These are phyloP conservation scores for Balanococcus diminutus DNA, from an alignment of 2,888 invertebrate genomes.

Conservation along the genomic window DNA sequence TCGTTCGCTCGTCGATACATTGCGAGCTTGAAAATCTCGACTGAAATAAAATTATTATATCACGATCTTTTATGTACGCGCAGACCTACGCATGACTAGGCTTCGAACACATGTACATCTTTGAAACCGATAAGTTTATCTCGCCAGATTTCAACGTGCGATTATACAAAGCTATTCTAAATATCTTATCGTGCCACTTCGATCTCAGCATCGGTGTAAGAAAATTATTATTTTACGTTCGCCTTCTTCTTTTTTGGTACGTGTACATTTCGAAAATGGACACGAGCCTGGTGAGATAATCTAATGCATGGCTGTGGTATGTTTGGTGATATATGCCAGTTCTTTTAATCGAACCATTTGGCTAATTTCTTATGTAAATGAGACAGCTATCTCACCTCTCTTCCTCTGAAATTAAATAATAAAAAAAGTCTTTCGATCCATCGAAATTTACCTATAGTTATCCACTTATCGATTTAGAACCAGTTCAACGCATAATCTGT, in stretches of 20 bases:
- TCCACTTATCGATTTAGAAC: neutral
- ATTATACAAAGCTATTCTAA: conserved; percentile 29
- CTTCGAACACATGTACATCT: conserved; percentile 40
- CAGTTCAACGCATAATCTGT: neutral
- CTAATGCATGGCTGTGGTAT: neutral
- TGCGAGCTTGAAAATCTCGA: neutral
- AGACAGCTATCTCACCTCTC: neutral
- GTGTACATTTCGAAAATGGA: conserved; percentile 7
- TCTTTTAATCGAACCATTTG: conserved; percentile 29
- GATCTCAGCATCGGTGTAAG: neutral
- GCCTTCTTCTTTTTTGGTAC: neutral
- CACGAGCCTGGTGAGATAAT: neutral
- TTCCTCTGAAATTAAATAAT: no score
- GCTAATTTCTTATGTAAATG: conserved; percentile 32
- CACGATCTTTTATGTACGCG: conserved; percentile 9
- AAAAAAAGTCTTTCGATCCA: neutral
- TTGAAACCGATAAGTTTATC: conserved; percentile 33
- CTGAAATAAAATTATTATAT: conserved; percentile 40
- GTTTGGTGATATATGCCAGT: conserved; percentile 18
- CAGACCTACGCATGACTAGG: conserved; percentile 38
- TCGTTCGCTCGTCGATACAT: neutral
- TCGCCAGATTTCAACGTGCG: conserved; percentile 18
- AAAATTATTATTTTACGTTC: conserved; percentile 11
- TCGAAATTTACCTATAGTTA: neutral
- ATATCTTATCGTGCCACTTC: neutral